Evolutionary conservation across 2,797 vertebrate genomes (phyloP), one percentile per base, ranked within the genome.

Genomic region (Sternarchorhynchus goeldii): DNA sequence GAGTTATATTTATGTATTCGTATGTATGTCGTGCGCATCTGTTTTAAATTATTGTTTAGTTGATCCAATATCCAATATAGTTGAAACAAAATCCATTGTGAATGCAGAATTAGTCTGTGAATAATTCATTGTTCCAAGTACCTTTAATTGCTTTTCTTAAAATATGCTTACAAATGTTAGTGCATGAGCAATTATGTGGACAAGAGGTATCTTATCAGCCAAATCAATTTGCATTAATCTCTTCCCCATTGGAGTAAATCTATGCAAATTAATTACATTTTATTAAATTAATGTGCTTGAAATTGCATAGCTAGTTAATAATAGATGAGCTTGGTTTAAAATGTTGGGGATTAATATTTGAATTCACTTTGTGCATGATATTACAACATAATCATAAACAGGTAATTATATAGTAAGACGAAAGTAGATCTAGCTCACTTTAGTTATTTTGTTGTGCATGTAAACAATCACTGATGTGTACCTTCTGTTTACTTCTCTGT

Each of bases 181-280:
- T 57, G 78, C 60, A 75, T 58, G 71, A 21, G 41, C 29, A 25
- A 29, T 65, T 39, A 58, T 78, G 71, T 58, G 36, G 68, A 75
- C 57, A 31, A 57, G 29, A 25, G 64, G 39, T 17, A 25, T 36
- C 58, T 70, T 39, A 56, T 53, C 75, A 31, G 39, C 34, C 34
- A 45, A 78, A 70, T 57, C 50, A n/a, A 74, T 81, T 64, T 78
- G 69, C 50, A 59, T 57, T 78, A 65, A 58, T 79, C 55, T 66
- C n/a, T 4, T 73, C 12, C 55, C 62, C 60, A 0, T 64, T 25
- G 39, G 16, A 10, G 10, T 14, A 60, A 78, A 56, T 64, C 63
- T 29, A 34, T 75, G 60, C 45, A 63, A 75, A 78, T 82, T 77
- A 63, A 59, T 25, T 75, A 57, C 63, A 69, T 71, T 57, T 74